Base-by-base conservation (phyloP, 1,140 invertebrate species). In the Euwallacea similis region DNA sequence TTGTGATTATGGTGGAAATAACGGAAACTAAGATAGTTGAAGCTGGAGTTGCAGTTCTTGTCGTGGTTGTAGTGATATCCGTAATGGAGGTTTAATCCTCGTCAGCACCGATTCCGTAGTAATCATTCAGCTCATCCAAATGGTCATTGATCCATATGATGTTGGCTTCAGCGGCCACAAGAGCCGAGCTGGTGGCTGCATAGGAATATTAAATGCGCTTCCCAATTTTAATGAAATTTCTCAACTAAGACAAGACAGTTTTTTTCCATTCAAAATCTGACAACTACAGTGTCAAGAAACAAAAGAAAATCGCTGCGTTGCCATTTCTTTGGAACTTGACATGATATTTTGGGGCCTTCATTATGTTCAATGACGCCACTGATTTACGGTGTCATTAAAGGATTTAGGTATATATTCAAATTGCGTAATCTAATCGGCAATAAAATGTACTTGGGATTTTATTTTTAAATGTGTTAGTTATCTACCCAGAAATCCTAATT, bases 141-240 rank as follows among this genome's bases (percentile, higher is more conserved):
- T 47, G 10, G 21, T 73, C 21, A 42, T 11, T 44, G 10, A 69
- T 42, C 73, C 73, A 74, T 4, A 15, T 11, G 7, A 69, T 13
- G 21, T 74, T 69, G 3, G 42, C 53, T 61, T 74, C 44, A 11
- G 66, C 70, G 15, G 47, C 65, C 0, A 53, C 60, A 4, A 72
- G 33, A 33, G 73, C 73, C 16, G 41, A 9, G 11, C 0, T 66
- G 15, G 59, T 65, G 42, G 69, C 69, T 7, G 7, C 53, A 11
- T 54, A 54, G 42, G 61, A 65, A 11, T 74, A 69, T 56, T 72
- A 56, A 7, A 15, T 42, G 0, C 70, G 59, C 33, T 46, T 8
- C 6, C 47, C 56, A 11, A 47, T 66, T 13, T 66, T 42, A 7
- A 70, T 66, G 50, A 73, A 73, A 7, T 6, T 15, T 59, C 63